Evolutionary conservation across 2,888 invertebrate genomes (phyloP).

Genomic region (Macroteleia sp.): DNA sequence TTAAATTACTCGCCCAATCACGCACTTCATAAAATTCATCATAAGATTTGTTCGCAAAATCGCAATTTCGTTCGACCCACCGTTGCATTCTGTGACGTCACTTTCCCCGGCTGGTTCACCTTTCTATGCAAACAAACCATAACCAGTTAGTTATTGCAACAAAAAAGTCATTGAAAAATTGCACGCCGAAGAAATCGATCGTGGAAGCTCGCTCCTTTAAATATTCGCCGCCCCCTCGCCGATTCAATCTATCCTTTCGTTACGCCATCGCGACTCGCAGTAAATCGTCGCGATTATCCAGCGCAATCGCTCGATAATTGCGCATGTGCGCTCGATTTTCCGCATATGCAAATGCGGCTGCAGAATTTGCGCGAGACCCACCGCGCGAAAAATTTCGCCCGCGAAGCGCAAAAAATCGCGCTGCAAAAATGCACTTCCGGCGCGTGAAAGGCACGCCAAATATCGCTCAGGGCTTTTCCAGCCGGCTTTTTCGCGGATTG

Average conservation of each 20-base stretch:
- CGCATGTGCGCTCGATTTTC: too few relatives aligned
- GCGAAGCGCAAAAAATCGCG: conserved; percentile 3
- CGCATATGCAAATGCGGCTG: conserved; percentile 50
- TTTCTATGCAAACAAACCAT: conserved; percentile 31
- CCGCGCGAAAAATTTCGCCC: not conserved
- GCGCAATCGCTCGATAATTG: conserved; percentile 57
- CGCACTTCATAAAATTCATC: too few relatives aligned
- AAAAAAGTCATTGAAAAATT: conserved; percentile 23
- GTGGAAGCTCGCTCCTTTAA: conserved; percentile 34
- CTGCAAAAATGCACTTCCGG: too few relatives aligned
- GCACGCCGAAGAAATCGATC: conserved; percentile 29
- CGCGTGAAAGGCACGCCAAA: conserved; percentile 38
- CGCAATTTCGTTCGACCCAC: too few relatives aligned
- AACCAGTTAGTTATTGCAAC: conserved; percentile 17
- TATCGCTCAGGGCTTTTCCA: conserved; percentile 37
- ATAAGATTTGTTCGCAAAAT: too few relatives aligned
- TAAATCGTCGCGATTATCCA: conserved; percentile 50
- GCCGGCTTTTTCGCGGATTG: too few relatives aligned
- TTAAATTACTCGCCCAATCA: too few relatives aligned
- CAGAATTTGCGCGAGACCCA: too few relatives aligned
- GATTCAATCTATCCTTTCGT: conserved; percentile 47
- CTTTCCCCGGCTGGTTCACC: not conserved
- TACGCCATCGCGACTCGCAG: conserved; percentile 32
- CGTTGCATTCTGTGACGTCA: not conserved
- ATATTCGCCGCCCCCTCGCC: conserved; percentile 48